Conservation (phyloP, 2,888 invertebrate genomes). For the Girardia tigrina region DNA sequence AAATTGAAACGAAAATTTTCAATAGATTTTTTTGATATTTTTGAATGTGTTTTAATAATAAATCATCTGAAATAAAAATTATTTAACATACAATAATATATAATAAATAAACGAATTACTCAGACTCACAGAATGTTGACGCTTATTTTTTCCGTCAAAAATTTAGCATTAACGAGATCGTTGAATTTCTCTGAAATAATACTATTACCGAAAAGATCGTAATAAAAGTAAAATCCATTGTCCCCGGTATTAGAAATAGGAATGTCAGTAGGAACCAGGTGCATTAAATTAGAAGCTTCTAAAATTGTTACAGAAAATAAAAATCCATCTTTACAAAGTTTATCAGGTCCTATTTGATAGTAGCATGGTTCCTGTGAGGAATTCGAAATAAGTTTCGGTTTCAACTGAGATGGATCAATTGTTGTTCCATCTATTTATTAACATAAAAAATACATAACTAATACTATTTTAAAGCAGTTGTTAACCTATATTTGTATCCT, state of each 20-base stretch:
- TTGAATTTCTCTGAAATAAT: slow-evolving; percentile 49
- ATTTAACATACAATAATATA: background rate
- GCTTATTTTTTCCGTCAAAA: slow-evolving; percentile 50
- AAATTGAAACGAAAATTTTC: background rate
- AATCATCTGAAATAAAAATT: background rate
- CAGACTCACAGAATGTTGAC: slow-evolving; percentile 43
- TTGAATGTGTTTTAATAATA: background rate
- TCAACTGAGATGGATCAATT: background rate
- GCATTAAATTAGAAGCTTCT: slow-evolving; percentile 45
- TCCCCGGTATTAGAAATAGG: slow-evolving; percentile 28
- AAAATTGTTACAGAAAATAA: slow-evolving; percentile 50
- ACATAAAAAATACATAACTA: background rate
- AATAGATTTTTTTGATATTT: background rate
- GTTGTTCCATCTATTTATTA: background rate
- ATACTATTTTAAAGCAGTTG: background rate
- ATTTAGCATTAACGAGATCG: slow-evolving; percentile 48
- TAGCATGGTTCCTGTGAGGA: slow-evolving; percentile 44
- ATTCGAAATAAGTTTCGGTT: slow-evolving; percentile 35
- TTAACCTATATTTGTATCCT: background rate
- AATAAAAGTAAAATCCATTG: slow-evolving; percentile 50
- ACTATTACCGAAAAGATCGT: slow-evolving; percentile 50
- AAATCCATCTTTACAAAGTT: slow-evolving; percentile 46
- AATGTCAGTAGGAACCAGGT: slow-evolving; percentile 28
- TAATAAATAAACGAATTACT: background rate
- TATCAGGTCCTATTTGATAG: slow-evolving; percentile 50